Conservation (phyloP, 2,113 vertebrate genomes). For the Actenoides lindsayi region DNA sequence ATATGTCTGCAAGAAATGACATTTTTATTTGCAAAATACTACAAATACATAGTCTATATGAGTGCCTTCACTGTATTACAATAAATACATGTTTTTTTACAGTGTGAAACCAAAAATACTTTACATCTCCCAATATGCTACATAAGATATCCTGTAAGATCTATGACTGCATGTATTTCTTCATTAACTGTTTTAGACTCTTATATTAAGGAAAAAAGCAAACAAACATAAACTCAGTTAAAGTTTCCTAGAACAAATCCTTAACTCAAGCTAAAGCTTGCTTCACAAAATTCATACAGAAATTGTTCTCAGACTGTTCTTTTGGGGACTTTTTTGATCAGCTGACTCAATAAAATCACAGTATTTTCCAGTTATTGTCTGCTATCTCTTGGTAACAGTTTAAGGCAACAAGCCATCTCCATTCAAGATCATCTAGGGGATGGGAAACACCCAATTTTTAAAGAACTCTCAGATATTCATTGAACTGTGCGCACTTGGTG, state of each 20-base stretch:
- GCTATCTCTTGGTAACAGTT: not conserved
- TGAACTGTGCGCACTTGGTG: not conserved
- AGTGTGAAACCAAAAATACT: not conserved
- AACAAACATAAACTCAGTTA: not conserved
- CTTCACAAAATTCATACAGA: not conserved
- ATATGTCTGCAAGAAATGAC: not conserved
- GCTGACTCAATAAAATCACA: not conserved
- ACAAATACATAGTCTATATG: not conserved
- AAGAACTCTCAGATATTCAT: not conserved
- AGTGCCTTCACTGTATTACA: not conserved
- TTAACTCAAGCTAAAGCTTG: not conserved
- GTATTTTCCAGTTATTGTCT: not conserved
- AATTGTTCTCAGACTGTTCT: not conserved
- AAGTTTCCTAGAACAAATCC: not conserved
- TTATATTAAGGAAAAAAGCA: not conserved
- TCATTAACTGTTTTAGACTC: not conserved
- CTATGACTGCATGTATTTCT: not conserved
- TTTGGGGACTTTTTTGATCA: not conserved
- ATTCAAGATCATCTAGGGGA: not conserved
- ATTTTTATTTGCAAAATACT: not conserved
- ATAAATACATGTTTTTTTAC: accelerated
- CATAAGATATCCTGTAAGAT: not conserved
- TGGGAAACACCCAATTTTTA: not conserved
- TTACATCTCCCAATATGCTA: not conserved
- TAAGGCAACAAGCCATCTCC: not conserved